These are phyloP conservation scores for Tamias sibiricus DNA, from an alignment of 2,113 vertebrate genomes.

Conservation along the genomic window DNA sequence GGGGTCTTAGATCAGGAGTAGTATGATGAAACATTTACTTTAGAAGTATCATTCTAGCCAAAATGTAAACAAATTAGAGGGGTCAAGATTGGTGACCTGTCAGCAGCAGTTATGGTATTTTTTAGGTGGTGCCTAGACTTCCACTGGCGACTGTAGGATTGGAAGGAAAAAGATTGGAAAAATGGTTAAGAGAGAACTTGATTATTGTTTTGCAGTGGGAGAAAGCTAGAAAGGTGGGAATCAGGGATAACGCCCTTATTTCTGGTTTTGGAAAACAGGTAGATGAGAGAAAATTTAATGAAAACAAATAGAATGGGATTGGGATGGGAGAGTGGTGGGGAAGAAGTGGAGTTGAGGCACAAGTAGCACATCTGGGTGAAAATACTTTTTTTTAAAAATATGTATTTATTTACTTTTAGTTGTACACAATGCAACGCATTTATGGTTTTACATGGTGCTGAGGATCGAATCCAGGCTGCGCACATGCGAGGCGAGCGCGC, in stretches of 20 bases:
- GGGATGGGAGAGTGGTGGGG: neutral
- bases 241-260: neutral
- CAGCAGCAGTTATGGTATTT: neutral
- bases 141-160: neutral
- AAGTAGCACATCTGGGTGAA: neutral
- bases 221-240: neutral
- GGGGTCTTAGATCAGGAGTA: neutral
- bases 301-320: neutral
- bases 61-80: neutral
- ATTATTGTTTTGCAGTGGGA: too few relatives aligned
- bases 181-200: neutral
- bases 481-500: too few relatives aligned
- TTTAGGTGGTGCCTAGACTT: neutral
- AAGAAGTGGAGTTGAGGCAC: neutral
- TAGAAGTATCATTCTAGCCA: neutral
- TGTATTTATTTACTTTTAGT: too few relatives aligned
- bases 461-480: too few relatives aligned
- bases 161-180: constrained; percentile 45
- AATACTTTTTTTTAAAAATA: too few relatives aligned
- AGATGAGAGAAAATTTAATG: neutral
- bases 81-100: neutral
- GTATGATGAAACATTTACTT: neutral
- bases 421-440: too few relatives aligned
- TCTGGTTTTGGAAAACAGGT: neutral
- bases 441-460: too few relatives aligned